Conservation (phyloP, 2,888 invertebrate genomes). For the Cantharis flavilabris region DNA sequence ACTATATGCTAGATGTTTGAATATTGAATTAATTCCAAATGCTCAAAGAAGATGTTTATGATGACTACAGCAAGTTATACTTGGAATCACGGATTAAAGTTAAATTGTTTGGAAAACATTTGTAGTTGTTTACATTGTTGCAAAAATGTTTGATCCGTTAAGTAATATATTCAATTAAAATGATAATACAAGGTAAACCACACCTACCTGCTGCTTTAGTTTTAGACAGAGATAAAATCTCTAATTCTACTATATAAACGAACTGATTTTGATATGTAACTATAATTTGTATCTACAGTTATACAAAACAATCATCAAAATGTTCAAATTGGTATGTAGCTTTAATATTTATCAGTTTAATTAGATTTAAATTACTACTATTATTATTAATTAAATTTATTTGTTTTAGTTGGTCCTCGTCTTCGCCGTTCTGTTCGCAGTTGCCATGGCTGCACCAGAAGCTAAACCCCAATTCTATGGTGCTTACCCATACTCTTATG, state of each 20-base stretch:
- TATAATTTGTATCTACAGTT: slow-evolving; percentile 6
- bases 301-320: slow-evolving; percentile 12
- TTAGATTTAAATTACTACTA: too few species aligned
- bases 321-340: slow-evolving; percentile 22
- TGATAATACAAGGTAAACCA: neutral
- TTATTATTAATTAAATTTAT: neutral
- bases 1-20: too few species aligned
- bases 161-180: neutral
- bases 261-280: neutral
- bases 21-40: too few species aligned
- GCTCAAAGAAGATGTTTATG: too few species aligned
- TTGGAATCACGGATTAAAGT: too few species aligned
- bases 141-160: too few species aligned
- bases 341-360: neutral
- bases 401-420: slow-evolving; percentile 23
- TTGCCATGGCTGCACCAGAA: slow-evolving; percentile 27
- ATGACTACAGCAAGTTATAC: too few species aligned
- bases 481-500: neutral
- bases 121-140: too few species aligned
- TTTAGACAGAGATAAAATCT: neutral
- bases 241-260: neutral
- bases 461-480: slow-evolving; percentile 14
- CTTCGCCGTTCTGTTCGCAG: slow-evolving; percentile 26
- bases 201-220: neutral
- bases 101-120: too few species aligned